These are phyloP conservation scores for Sarcophaga caerulescens DNA, from an alignment of 2,888 invertebrate genomes.

Conservation along the genomic window DNA sequence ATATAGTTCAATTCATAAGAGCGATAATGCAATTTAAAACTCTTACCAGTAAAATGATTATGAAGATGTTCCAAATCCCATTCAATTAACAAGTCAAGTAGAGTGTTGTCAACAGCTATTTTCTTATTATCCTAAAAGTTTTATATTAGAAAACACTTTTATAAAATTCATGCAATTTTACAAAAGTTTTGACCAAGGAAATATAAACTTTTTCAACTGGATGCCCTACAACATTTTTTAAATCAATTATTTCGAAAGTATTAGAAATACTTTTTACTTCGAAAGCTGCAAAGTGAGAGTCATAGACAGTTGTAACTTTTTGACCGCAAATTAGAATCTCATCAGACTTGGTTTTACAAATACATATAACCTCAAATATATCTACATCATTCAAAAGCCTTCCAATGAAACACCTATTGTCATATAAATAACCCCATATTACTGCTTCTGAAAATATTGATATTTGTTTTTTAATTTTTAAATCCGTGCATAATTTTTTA, in stretches of 20 bases:
- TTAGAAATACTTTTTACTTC: slow-evolving; percentile 4
- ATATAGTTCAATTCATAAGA: too few species aligned
- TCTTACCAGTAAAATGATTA: slow-evolving; percentile 1
- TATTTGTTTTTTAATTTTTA: slow-evolving; percentile 2
- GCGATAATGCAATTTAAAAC: too few species aligned
- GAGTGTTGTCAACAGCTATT: not conserved
- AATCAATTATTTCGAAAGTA: not conserved
- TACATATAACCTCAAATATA: not conserved
- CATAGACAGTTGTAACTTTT: not conserved
- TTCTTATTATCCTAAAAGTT: not conserved
- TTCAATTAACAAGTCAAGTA: not conserved
- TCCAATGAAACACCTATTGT: slow-evolving; percentile 24
- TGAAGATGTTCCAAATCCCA: slow-evolving; percentile 19
- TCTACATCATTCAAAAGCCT: slow-evolving; percentile 2
- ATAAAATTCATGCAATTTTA: too few species aligned
- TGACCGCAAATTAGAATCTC: not conserved
- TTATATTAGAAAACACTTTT: too few species aligned
- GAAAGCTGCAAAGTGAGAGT: slow-evolving; percentile 20
- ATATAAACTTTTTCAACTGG: too few species aligned
- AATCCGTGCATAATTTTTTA: not conserved
- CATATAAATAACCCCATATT: slow-evolving; percentile 25
- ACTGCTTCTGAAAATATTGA: not conserved
- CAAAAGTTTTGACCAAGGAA: too few species aligned
- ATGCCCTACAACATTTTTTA: too few species aligned
- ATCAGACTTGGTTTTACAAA: not conserved